Evolutionary conservation across 2,113 vertebrate species (phyloP).

Genomic region (Progne subis): DNA sequence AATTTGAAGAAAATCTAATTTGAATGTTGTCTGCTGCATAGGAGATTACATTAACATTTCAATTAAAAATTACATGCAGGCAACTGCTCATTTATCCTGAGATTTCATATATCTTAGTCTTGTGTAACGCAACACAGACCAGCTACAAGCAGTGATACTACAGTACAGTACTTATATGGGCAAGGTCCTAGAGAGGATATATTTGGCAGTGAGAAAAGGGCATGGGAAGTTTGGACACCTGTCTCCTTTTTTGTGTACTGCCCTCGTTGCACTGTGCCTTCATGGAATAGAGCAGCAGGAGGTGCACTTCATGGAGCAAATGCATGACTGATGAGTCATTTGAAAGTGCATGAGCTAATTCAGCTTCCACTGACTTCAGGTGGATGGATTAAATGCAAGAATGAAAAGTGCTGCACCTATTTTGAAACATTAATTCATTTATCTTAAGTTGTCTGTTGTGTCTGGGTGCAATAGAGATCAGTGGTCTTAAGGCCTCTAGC

Average conservation of each 20-base stretch:
- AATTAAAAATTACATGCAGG: not conserved
- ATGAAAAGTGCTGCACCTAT: not conserved
- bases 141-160: not conserved
- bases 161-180: not conserved
- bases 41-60: not conserved
- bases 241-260: not conserved
- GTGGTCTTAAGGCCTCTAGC: not conserved
- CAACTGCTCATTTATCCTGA: not conserved
- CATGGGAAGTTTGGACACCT: not conserved
- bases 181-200: not conserved
- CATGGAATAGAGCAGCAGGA: not conserved
- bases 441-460: not conserved
- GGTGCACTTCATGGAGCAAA: not conserved
- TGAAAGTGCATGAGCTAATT: not conserved
- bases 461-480: not conserved
- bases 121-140: not conserved
- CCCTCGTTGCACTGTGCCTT: not conserved
- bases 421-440: not conserved
- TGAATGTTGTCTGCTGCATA: not conserved
- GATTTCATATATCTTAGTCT: not conserved
- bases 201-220: not conserved
- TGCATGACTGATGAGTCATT: not conserved
- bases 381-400: not conserved
- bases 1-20: conserved; percentile 34
- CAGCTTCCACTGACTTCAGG: not conserved